These are phyloP conservation scores for Pimpla rufipes DNA, from an alignment of 2,888 invertebrate species.

Conservation along the genomic window DNA sequence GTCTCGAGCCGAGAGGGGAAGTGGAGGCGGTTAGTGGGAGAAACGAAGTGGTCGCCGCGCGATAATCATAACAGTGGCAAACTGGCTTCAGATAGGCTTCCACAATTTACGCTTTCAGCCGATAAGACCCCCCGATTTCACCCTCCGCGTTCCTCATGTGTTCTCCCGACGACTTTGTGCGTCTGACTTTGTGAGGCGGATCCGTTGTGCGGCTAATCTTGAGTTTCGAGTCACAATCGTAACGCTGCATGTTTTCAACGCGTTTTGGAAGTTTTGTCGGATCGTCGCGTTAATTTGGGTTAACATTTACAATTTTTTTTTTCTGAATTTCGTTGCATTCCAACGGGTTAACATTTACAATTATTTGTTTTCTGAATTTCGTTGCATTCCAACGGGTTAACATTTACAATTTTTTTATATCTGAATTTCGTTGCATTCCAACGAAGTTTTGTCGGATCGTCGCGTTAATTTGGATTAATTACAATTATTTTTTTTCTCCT, in stretches of 20 bases:
- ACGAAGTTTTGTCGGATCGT: background rate
- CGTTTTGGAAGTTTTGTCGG: background rate
- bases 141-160: constrained; percentile 17
- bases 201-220: background rate
- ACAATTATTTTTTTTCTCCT: too few relatives aligned
- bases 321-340: too few relatives aligned
- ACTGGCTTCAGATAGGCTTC: constrained; percentile 32
- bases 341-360: too few relatives aligned
- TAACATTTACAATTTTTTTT: too few relatives aligned
- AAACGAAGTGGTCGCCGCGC: constrained; percentile 48
- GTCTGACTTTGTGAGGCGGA: constrained; percentile 6
- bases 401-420: too few relatives aligned
- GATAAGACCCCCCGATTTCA: constrained; percentile 54
- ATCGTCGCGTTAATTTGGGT: too few relatives aligned
- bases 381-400: too few relatives aligned
- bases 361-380: too few relatives aligned
- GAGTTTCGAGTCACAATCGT: too few relatives aligned
- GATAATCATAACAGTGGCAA: constrained; percentile 48
- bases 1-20: constrained; percentile 56
- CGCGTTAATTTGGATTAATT: too few relatives aligned
- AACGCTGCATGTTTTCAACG: too few relatives aligned
- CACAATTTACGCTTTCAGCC: constrained; percentile 67
- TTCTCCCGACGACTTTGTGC: constrained; percentile 12
- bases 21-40: constrained; percentile 33
- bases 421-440: too few relatives aligned